A percentile compares a stretch with the other conserved stretches of the same genome.
Conservation (phyloP, 2,888 invertebrate species). For the Synergus japonicus region DNA sequence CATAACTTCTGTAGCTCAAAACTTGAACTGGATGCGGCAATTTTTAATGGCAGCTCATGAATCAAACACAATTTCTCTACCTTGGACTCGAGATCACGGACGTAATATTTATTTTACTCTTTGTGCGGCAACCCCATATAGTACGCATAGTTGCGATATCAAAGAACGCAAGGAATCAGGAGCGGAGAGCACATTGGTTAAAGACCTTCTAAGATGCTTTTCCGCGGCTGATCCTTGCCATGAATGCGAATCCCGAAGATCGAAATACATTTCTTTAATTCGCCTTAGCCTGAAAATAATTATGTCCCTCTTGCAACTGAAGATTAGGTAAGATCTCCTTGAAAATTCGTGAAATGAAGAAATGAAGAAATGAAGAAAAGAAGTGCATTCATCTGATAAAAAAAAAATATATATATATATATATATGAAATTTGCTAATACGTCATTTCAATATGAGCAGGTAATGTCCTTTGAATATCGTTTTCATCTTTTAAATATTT, state of each 20-base stretch:
- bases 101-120: slow-evolving; percentile 71
- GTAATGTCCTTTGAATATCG: neutral
- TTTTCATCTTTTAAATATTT: neutral
- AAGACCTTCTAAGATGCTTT: slow-evolving; percentile 62
- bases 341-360: slow-evolving; percentile 6
- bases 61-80: slow-evolving; percentile 5
- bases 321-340: slow-evolving; percentile 32
- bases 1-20: too few species aligned
- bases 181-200: slow-evolving; percentile 51
- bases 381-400: neutral
- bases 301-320: slow-evolving; percentile 48
- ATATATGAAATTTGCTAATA: neutral
- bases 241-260: slow-evolving; percentile 61
- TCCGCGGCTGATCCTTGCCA: slow-evolving; percentile 61
- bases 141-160: slow-evolving; percentile 55
- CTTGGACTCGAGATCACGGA: neutral
- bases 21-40: neutral
- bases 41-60: slow-evolving; percentile 10
- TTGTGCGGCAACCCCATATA: slow-evolving; percentile 62
- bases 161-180: slow-evolving; percentile 62
- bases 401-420: too few species aligned
- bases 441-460: neutral
- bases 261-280: slow-evolving; percentile 68
- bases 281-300: slow-evolving; percentile 53
- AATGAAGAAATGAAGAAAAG: neutral